Evolutionary conservation across 2,888 invertebrate species (phyloP).

Genomic region (Bombylius major): DNA sequence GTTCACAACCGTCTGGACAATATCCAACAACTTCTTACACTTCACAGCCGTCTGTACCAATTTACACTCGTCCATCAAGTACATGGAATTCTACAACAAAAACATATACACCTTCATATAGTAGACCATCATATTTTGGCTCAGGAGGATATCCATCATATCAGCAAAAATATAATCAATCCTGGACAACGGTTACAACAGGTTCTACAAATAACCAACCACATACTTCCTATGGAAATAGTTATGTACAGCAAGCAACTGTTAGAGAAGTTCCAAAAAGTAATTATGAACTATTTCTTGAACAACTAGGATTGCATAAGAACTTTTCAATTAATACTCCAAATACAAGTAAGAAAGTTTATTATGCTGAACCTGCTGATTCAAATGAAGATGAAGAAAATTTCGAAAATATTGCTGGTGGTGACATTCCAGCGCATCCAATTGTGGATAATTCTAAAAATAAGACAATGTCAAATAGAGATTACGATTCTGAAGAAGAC

Average conservation of each 20-base stretch:
- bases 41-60: not conserved
- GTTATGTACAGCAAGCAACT: not conserved
- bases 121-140: not conserved
- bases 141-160: not conserved
- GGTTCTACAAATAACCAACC: not conserved
- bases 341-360: slow-evolving; percentile 13
- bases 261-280: slow-evolving; percentile 8
- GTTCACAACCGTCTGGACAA: not conserved
- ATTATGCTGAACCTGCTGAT: slow-evolving; percentile 27
- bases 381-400: slow-evolving; percentile 19
- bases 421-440: slow-evolving; percentile 1
- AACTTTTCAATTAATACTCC: slow-evolving; percentile 8
- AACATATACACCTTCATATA: not conserved
- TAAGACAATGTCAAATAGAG: not conserved
- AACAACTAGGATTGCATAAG: slow-evolving; percentile 2
- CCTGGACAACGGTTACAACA: not conserved
- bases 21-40: not conserved
- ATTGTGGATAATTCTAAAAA: not conserved
- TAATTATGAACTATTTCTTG: slow-evolving; percentile 5
- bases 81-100: not conserved
- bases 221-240: not conserved
- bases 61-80: not conserved
- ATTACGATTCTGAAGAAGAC: not conserved
- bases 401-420: slow-evolving; percentile 14
- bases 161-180: not conserved